Percentiles rank a stretch among this genome's conserved stretches.
Conservation (phyloP, 2,888 invertebrate species). For the Hemaris fuciformis region DNA sequence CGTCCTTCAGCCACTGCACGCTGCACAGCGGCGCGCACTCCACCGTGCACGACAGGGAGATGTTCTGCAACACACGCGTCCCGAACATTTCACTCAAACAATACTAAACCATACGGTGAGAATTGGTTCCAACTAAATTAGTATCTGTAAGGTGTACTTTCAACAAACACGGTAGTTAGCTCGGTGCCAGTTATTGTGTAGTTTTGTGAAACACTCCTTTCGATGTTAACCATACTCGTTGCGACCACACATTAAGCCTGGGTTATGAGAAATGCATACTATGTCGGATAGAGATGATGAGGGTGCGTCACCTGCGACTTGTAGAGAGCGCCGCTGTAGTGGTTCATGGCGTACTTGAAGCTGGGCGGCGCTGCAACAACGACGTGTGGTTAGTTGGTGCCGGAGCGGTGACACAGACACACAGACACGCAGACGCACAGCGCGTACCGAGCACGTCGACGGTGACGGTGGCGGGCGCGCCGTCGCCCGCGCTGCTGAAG, state of each 20-base stretch:
- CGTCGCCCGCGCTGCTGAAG: slow-evolving; percentile 91
- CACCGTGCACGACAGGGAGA: slow-evolving; percentile 91
- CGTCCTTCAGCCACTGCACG: slow-evolving; percentile 92
- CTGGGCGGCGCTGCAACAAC: slow-evolving; percentile 89
- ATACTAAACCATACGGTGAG: no score
- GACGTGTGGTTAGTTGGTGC: background rate
- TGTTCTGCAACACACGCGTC: slow-evolving; percentile 67
- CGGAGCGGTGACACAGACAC: no score
- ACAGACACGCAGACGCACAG: background rate
- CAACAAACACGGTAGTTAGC: no score
- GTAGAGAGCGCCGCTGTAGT: slow-evolving; percentile 90
- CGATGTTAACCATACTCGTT: no score
- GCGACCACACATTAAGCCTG: no score
- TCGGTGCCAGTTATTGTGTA: no score
- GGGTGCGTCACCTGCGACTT: slow-evolving; percentile 85
- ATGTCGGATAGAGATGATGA: no score
- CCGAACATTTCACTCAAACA: background rate
- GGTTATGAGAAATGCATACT: no score
- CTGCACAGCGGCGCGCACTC: slow-evolving; percentile 94
- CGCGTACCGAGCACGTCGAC: slow-evolving; percentile 82
- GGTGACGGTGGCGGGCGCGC: slow-evolving; percentile 74
- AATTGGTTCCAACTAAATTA: no score
- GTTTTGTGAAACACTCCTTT: no score
- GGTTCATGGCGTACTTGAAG: slow-evolving; percentile 91
- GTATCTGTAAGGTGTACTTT: no score